Percentiles rank a stretch among this genome's conserved stretches.
phyloP scores from a whole-genome alignment of 2,113 vertebrate genomes.

The Ascaphus truei region DNA sequence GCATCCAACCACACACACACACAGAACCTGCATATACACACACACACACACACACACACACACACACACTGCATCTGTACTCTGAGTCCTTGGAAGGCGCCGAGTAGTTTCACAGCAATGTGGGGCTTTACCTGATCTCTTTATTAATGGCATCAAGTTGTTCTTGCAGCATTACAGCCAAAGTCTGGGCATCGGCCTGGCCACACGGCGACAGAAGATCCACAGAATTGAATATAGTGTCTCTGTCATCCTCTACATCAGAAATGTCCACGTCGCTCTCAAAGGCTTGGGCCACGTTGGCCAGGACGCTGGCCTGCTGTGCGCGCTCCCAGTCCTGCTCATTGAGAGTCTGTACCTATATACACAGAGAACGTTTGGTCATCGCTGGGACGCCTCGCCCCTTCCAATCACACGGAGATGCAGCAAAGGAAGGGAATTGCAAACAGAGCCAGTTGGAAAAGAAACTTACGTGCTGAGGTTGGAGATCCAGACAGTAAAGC shows the following conservation, averaged over 20 bases:
- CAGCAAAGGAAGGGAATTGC: neutral
- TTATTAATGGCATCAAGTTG: constrained; percentile 97
- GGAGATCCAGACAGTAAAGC: constrained; percentile 52
- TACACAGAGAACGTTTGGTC: neutral
- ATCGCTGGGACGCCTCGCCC: neutral
- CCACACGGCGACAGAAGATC: constrained; percentile 89
- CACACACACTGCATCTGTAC: no score
- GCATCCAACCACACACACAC: no score
- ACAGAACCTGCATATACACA: no score
- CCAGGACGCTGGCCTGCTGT: constrained; percentile 92
- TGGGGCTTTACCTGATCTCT: constrained; percentile 86
- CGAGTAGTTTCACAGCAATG: no score
- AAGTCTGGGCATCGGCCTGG: constrained; percentile 92
- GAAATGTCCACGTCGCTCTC: constrained; percentile 90
- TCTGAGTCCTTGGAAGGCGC: no score
- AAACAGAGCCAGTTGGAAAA: neutral
- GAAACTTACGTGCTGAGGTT: constrained; percentile 63
- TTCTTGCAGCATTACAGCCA: constrained; percentile 95
- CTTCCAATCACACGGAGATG: neutral
- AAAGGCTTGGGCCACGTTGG: constrained; percentile 92
- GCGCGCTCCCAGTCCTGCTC: constrained; percentile 97
- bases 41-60: no score
- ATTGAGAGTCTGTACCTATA: constrained; percentile 90
- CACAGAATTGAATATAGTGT: constrained; percentile 86
- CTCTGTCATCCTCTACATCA: constrained; percentile 85